A percentile compares a stretch with the other conserved stretches of the same genome.
Conservation (phyloP, 2,888 invertebrate genomes). For the Atrina japonica region DNA sequence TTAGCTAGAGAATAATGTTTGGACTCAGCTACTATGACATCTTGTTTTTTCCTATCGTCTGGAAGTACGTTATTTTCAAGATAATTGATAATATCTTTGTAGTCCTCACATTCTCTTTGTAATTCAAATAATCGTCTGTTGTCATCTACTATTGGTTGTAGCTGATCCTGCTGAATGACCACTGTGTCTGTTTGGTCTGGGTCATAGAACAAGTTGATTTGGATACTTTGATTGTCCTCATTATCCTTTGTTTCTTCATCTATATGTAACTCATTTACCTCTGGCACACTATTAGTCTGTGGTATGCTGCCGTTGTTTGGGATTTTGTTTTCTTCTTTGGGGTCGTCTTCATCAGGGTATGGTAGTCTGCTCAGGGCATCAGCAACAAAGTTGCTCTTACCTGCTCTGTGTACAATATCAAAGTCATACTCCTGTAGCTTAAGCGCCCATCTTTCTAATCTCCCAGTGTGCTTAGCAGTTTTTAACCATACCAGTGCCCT, state of each 20-base stretch:
- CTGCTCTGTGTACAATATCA: not conserved
- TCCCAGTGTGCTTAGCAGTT: slow-evolving; percentile 1
- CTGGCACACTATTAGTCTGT: too few species aligned
- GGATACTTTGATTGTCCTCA: not conserved
- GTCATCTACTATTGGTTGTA: not conserved
- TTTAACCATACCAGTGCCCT: slow-evolving; percentile 2
- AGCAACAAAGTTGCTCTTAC: too few species aligned
- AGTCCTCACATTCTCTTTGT: slow-evolving; percentile 10
- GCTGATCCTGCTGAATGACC: not conserved
- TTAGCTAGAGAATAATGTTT: slow-evolving; percentile 1
- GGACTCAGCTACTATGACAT: not conserved
- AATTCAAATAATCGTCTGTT: not conserved
- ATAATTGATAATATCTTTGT: slow-evolving; percentile 3
- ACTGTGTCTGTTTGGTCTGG: not conserved
- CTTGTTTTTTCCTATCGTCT: not conserved
- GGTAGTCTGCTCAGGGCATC: not conserved
- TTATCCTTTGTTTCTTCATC: not conserved
- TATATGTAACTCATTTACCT: not conserved
- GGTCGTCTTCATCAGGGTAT: not conserved
- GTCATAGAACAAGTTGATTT: slow-evolving; percentile 3
- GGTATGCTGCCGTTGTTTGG: not conserved
- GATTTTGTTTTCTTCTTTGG: not conserved
- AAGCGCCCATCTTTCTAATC: too few species aligned
- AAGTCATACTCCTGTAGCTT: not conserved
- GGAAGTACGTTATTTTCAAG: not conserved